Base-by-base conservation (phyloP, 1,140 invertebrate genomes). In the Bradysia coprophila region DNA sequence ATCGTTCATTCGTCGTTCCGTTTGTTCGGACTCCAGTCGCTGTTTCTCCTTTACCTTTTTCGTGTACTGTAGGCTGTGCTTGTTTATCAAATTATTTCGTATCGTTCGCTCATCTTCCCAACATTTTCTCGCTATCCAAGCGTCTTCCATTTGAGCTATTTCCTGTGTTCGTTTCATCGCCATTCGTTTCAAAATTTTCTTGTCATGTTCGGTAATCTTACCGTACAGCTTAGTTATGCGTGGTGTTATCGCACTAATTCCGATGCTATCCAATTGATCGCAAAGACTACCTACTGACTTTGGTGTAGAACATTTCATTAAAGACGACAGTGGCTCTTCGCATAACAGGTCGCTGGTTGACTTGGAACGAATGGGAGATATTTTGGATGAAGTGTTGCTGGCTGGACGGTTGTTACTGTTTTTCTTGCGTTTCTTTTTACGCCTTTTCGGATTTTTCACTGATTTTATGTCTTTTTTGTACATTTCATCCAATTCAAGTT, bases 171-270 rank as follows among this genome's bases (percentile, higher is more conserved):
- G 49, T 42, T 57, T 59, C 5, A 45, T 53, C 2, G 56, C 57
- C 58, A 61, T 61, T 1, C 58, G 51, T 34, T 61, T 58, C 1
- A 61, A 46, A 24, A 61, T 61, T 42, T 54, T 55, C 42, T 57
- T 53, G 37, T 61, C 58, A 36, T 60, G 57, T 19, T 43, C 47
- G 2, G 58, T 55, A 15, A 61, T 47, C 37, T 49, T 49, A 13
- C 48, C 45, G 21, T 55, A 59, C 4, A 57, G 55, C 3, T 50
- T 53, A 0, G 45, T 47, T 40, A 59, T 47, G 1, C 50, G 51
- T 0, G 57, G 55, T 21, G 48, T 16, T 16, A 36, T 36, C 18
- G 5, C 15, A 5, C 33, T 36, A 16, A 11, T 6, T 9, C 15
- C 15, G 9, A 16, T 15, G 10, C 18, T 16, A n/a, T 36, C 33